Evolutionary conservation across 1,140 invertebrate genomes (phyloP).

Genomic region (Halesus radiatus): DNA sequence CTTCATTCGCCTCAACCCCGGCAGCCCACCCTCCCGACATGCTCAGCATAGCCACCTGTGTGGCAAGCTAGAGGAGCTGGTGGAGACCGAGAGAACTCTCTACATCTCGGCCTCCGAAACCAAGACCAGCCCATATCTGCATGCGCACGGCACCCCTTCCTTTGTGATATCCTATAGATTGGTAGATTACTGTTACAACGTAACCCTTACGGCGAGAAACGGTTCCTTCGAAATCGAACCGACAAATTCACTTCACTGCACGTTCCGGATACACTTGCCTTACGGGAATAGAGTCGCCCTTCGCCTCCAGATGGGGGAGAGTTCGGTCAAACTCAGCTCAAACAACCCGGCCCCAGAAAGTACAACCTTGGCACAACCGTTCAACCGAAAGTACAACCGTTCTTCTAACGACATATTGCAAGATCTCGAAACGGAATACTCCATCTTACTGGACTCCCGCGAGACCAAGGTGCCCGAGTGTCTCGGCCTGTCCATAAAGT

Average conservation of each 20-base stretch:
- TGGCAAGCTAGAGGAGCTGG: conserved; percentile 76
- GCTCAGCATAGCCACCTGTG: conserved; percentile 64
- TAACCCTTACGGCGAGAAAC: conserved; percentile 73
- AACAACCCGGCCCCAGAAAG: conserved; percentile 22
- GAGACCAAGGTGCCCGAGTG: conserved; percentile 61
- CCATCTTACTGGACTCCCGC: conserved; percentile 19
- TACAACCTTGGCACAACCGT: conserved; percentile 46
- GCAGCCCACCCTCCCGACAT: conserved; percentile 55
- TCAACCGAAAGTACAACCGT: no score
- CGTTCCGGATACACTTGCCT: conserved; percentile 75
- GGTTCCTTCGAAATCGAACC: conserved; percentile 74
- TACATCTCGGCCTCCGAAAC: conserved; percentile 67
- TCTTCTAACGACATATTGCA: conserved; percentile 52
- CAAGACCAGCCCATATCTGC: conserved; percentile 63
- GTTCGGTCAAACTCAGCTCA: conserved; percentile 49
- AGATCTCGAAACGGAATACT: conserved; percentile 34
- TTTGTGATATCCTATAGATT: conserved; percentile 74
- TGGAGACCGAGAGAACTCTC: conserved; percentile 68
- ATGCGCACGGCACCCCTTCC: conserved; percentile 72
- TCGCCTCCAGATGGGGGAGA: conserved; percentile 70
- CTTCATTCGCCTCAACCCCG: conserved; percentile 70
- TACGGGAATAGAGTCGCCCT: conserved; percentile 75
- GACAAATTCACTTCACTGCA: conserved; percentile 70
- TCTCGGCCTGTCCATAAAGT: conserved; percentile 68
- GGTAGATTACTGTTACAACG: conserved; percentile 77